A percentile compares a stretch with the other conserved stretches of the same genome.
These are phyloP conservation scores for Aplidium turbinatum DNA, from an alignment of 23 tunicate genomes.

Conservation along the genomic window DNA sequence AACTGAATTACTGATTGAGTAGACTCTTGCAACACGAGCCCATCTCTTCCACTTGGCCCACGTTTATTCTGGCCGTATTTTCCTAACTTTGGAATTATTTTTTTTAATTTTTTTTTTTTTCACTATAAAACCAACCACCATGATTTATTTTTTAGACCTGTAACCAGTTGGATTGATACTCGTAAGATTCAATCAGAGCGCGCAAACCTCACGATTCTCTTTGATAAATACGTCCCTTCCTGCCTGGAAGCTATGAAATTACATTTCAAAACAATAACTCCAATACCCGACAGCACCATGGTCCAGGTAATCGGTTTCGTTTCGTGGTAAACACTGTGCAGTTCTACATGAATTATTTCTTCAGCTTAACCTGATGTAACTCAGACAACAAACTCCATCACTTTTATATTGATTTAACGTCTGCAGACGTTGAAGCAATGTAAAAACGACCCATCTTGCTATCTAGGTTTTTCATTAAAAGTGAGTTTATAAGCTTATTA, in stretches of 20 bases:
- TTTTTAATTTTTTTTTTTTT: no score
- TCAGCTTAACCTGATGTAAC: no score
- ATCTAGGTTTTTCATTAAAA: not conserved
- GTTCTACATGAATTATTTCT: not conserved
- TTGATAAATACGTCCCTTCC: conserved; percentile 89
- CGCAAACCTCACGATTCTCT: conserved; percentile 79
- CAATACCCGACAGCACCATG: conserved; percentile 88
- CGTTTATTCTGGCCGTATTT: no score
- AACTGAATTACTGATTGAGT: no score
- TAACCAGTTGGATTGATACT: conserved; percentile 89
- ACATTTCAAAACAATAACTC: conserved; percentile 84
- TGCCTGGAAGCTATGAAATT: conserved; percentile 85
- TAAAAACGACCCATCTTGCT: not conserved
- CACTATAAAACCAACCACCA: no score
- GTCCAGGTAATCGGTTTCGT: conserved; percentile 56
- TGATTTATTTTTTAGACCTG: conserved; percentile 65
- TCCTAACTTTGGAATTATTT: no score
- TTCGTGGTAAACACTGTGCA: not conserved
- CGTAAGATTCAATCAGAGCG: conserved; percentile 81
- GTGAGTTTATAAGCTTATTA: not conserved
- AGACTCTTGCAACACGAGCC: no score
- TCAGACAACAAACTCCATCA: no score
- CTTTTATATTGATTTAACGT: no score
- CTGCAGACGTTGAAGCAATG: no score
- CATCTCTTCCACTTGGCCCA: no score